Percentiles rank a stretch among this genome's conserved stretches.
phyloP scores from a whole-genome alignment of 2,888 invertebrate species.

The Epiblema foenella region DNA sequence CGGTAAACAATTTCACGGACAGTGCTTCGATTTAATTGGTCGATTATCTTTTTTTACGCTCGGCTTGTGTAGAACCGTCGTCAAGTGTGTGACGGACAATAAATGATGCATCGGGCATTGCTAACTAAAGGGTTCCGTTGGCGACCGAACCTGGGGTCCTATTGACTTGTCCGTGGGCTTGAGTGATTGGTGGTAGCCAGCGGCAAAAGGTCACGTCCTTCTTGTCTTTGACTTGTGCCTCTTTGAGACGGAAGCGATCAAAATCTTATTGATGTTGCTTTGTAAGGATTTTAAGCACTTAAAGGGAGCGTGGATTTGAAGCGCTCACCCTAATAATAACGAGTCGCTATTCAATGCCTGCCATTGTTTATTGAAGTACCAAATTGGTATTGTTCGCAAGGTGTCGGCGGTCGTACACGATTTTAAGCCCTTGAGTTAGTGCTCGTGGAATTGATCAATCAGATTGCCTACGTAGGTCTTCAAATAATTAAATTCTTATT shows the following conservation, averaged over 20 bases:
- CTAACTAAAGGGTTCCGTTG: slow-evolving; percentile 44
- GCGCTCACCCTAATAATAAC: slow-evolving; percentile 36
- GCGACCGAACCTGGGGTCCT: slow-evolving; percentile 46
- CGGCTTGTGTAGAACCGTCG: slow-evolving; percentile 68
- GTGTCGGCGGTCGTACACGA: slow-evolving; percentile 25
- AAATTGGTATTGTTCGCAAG: slow-evolving; percentile 34
- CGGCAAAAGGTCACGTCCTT: slow-evolving; percentile 40
- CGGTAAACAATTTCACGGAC: slow-evolving; percentile 81
- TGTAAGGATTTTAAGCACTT: slow-evolving; percentile 39
- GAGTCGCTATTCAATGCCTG: slow-evolving; percentile 38
- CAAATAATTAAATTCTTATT: background rate
- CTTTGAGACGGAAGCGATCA: slow-evolving; percentile 36
- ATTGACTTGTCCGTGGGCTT: slow-evolving; percentile 51
- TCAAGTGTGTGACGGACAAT: slow-evolving; percentile 76
- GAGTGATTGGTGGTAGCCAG: slow-evolving; percentile 50
- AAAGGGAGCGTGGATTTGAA: slow-evolving; percentile 37
- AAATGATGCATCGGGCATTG: slow-evolving; percentile 73
- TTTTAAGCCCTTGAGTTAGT: slow-evolving; percentile 18
- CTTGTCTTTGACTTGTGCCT: slow-evolving; percentile 32
- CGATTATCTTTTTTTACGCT: slow-evolving; percentile 77
- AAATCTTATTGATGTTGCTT: slow-evolving; percentile 40
- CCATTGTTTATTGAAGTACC: slow-evolving; percentile 41
- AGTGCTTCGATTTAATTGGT: slow-evolving; percentile 80
- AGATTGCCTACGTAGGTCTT: slow-evolving; percentile 19
- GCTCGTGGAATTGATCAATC: slow-evolving; percentile 35